Conservation (phyloP, 1,140 invertebrate species). For the Augochlora pura region DNA sequence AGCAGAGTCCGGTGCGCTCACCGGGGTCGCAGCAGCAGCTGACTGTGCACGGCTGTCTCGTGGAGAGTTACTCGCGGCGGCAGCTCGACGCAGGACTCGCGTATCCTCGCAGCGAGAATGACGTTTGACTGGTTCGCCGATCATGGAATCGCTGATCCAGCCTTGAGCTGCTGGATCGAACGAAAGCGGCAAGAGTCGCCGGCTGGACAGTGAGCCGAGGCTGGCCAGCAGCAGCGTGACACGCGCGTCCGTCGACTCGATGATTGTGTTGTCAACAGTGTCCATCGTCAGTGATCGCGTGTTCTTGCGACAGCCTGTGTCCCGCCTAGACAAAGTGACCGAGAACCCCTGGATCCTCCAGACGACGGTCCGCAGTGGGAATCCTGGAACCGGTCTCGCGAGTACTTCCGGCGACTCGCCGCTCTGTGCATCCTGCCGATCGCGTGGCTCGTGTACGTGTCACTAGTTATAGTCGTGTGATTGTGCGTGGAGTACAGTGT, state of each 20-base stretch:
- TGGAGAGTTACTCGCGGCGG: neutral
- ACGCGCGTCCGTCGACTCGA: neutral
- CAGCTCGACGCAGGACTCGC: neutral
- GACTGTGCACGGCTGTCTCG: too few species aligned
- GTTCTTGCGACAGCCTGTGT: neutral
- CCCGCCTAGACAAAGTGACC: too few species aligned
- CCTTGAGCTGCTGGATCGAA: neutral
- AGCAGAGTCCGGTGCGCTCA: too few species aligned
- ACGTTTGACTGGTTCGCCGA: slow-evolving; percentile 13
- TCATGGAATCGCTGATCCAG: neutral
- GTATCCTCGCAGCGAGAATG: neutral
- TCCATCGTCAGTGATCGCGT: neutral
- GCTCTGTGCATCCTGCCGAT: neutral
- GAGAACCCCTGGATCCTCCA: too few species aligned
- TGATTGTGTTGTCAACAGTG: slow-evolving; percentile 22
- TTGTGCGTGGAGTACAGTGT: slow-evolving; percentile 15
- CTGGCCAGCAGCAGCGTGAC: neutral
- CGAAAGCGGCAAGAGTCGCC: neutral
- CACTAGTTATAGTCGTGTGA: neutral
- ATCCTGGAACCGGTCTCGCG: neutral
- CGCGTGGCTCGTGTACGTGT: slow-evolving; percentile 11
- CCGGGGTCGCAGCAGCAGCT: too few species aligned
- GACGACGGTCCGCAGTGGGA: too few species aligned
- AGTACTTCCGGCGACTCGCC: neutral
- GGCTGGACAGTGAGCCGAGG: slow-evolving; percentile 8